These are phyloP conservation scores for Sipha maydis DNA, from an alignment of 2,888 invertebrate genomes.

Conservation along the genomic window DNA sequence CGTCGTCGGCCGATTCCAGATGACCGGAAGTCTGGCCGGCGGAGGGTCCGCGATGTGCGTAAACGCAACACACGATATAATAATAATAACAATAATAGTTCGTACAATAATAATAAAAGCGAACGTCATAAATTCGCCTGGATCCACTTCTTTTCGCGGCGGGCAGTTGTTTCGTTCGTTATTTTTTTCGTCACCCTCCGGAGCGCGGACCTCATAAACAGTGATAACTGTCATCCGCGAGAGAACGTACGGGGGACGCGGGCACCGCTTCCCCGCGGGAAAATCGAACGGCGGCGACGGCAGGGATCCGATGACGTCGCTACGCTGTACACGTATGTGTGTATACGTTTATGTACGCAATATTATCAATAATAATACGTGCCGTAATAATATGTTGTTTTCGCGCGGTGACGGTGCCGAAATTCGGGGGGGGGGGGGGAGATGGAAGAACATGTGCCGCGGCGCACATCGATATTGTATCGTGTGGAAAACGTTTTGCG, in stretches of 20 bases:
- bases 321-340: too few species aligned
- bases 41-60: not conserved
- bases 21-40: slow-evolving; percentile 60
- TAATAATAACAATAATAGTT: not conserved
- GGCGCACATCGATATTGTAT: not conserved
- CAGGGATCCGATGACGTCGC: not conserved
- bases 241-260: slow-evolving; percentile 10
- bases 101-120: slow-evolving; percentile 45
- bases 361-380: not conserved
- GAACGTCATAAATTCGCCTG: slow-evolving; percentile 59
- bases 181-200: slow-evolving; percentile 40
- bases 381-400: not conserved
- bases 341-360: not conserved
- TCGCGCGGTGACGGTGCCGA: not conserved
- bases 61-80: slow-evolving; percentile 4
- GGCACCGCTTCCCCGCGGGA: not conserved
- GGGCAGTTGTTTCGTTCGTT: slow-evolving; percentile 45
- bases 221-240: slow-evolving; percentile 59
- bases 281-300: not conserved
- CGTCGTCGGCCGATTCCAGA: slow-evolving; percentile 58
- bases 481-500: not conserved
- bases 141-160: slow-evolving; percentile 49
- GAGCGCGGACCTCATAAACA: slow-evolving; percentile 48
- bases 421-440: not conserved
- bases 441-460: not conserved